Base-by-base conservation (phyloP, 2,888 invertebrate species). In the Creontiades dilutus region DNA sequence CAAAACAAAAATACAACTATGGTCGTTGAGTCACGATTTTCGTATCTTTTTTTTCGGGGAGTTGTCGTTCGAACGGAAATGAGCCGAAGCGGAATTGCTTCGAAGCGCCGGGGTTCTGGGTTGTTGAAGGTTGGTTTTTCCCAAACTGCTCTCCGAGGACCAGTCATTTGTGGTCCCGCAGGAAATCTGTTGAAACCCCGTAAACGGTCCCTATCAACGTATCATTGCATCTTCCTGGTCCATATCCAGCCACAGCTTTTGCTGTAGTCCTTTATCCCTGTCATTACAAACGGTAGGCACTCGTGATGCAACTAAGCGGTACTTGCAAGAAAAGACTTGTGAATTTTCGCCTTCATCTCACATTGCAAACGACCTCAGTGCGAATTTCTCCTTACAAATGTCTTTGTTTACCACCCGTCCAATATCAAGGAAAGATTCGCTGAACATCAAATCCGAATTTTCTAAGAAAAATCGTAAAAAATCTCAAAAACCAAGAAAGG, bases 131-230 rank as follows among this genome's bases (percentile, higher is more conserved):
- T n/a, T 46, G 37, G 46, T 23, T 13, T 78, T 46, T 68, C 68
- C 16, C 78, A 78, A 78, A 78, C 78, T 78, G 78, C 78, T 46
- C 78, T 47, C 78, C 16, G 78, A 78, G 47, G 78, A 37, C 78
- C 78, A 46, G 78, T 28, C 37, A 78, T 78, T 78, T 78, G 78
- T 16, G 78, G 78, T 78, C 78, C 78, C 78, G 46, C 78, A 78
- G 78, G 78, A 78, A 78, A 78, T 78, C 78, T 78, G 78, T 78
- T 46, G 78, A 46, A 78, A 37, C 37, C 78, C 68, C 47, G 78
- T 78, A 78, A 78, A 23, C 68, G 68, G 68, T 68, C 13, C 68
- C 27, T 23, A 68, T 68, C 68, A 68, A 68, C 68, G 23, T 19
- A 68, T 19, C 68, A 68, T 23, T 68, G 61, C 16, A 16, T 61